These are phyloP conservation scores for Netelia melanura DNA, from an alignment of 2,888 invertebrate species.

Conservation along the genomic window DNA sequence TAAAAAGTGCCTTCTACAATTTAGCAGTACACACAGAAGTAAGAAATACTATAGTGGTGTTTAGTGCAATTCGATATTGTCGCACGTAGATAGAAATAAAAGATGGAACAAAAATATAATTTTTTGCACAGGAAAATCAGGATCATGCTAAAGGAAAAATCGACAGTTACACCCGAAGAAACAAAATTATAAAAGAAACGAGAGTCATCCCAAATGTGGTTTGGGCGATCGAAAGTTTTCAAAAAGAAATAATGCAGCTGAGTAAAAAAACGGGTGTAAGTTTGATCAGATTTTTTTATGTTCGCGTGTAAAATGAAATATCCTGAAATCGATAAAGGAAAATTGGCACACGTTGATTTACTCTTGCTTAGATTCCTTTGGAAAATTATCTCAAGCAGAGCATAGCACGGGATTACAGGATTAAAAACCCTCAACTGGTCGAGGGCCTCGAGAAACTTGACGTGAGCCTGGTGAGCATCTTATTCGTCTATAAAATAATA, in stretches of 20 bases:
- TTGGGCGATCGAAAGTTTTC: slow-evolving; percentile 88
- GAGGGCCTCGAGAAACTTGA: slow-evolving; percentile 86
- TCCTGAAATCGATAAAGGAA: slow-evolving; percentile 5
- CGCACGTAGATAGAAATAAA: not conserved
- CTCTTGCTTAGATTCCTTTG: slow-evolving; percentile 77
- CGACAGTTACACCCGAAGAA: slow-evolving; percentile 84
- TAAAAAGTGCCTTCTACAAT: slow-evolving; percentile 87
- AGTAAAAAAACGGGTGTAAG: slow-evolving; percentile 87
- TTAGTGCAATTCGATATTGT: not conserved
- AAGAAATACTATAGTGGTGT: slow-evolving; percentile 57
- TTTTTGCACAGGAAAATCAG: slow-evolving; percentile 72
- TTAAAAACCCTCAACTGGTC: slow-evolving; percentile 86
- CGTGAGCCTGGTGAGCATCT: slow-evolving; percentile 74
- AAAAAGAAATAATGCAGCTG: slow-evolving; percentile 87
- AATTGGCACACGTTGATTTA: not conserved
- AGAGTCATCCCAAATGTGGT: slow-evolving; percentile 89
- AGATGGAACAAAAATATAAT: not conserved
- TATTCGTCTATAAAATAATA: slow-evolving; percentile 17
- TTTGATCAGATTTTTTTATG: slow-evolving; percentile 4
- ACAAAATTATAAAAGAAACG: slow-evolving; percentile 87
- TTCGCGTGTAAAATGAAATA: not conserved
- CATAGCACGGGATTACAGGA: slow-evolving; percentile 88
- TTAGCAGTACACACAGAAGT: slow-evolving; percentile 87
- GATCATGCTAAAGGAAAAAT: slow-evolving; percentile 81
- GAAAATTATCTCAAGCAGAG: slow-evolving; percentile 87